A percentile compares a stretch with the other conserved stretches of the same genome.
Conservation (phyloP, 2,797 vertebrate genomes). For the Acanthiza pusilla region DNA sequence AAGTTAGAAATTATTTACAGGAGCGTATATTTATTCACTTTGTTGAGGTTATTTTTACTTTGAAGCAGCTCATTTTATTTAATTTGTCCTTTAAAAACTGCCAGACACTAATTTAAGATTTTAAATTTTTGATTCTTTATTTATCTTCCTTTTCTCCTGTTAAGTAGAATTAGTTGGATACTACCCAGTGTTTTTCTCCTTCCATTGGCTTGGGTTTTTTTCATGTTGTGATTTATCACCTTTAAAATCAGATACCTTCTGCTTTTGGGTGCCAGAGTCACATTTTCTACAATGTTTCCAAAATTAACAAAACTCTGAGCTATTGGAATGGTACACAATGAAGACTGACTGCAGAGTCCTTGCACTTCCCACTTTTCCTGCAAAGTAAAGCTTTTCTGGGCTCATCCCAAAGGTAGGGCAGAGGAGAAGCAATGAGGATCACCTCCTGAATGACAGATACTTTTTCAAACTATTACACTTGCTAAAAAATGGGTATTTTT, state of each 20-base stretch:
- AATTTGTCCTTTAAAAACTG: background rate
- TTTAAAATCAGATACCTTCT: background rate
- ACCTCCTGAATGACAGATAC: background rate
- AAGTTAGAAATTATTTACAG: background rate
- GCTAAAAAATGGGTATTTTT: conserved; percentile 21
- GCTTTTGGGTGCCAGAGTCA: background rate
- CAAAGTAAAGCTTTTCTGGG: background rate
- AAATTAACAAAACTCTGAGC: background rate
- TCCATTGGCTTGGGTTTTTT: background rate
- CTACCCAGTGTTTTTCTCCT: background rate
- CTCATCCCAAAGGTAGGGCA: background rate
- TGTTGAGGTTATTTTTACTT: background rate
- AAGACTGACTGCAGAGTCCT: background rate
- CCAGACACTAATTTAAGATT: background rate
- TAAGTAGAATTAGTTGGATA: background rate
- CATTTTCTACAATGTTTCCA: background rate
- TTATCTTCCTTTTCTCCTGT: background rate
- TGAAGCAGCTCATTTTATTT: background rate
- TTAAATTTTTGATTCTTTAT: background rate
- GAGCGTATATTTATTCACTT: background rate
- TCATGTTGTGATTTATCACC: background rate
- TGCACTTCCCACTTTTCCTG: background rate
- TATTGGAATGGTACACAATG: background rate
- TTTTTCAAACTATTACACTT: conserved; percentile 28
- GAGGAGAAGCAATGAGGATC: background rate